Conservation (phyloP, 2,888 invertebrate species). For the Microplitis manilae region DNA sequence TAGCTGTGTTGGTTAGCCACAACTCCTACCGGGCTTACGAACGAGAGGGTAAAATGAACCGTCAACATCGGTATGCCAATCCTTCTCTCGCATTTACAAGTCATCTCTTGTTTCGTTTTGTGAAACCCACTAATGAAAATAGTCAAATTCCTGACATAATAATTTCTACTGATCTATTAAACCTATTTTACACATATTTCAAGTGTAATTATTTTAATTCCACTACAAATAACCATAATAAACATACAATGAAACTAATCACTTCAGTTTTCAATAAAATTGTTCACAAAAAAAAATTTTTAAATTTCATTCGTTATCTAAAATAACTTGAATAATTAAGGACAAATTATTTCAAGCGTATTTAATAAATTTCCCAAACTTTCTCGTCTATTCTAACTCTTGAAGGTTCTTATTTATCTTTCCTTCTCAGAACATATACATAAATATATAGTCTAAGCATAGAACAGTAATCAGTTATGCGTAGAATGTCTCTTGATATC, state of each 20-base stretch:
- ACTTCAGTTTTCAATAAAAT: not conserved
- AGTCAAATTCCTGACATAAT: not conserved
- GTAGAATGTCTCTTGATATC: constrained; percentile 52
- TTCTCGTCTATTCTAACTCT: not conserved
- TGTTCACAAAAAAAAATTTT: too few relatives aligned
- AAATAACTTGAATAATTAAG: not conserved
- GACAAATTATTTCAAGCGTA: constrained; percentile 22
- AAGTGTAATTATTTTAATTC: not conserved
- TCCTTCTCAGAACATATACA: not conserved
- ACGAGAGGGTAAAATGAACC: constrained; percentile 30
- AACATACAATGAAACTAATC: not conserved
- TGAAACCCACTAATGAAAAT: not conserved
- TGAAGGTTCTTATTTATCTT: not conserved
- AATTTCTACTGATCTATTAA: not conserved
- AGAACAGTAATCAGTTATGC: constrained; percentile 38
- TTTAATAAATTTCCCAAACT: constrained; percentile 45
- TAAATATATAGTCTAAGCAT: not conserved
- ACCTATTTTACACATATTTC: not conserved
- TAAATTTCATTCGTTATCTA: not conserved
- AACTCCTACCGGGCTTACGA: constrained; percentile 53
- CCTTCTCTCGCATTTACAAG: constrained; percentile 44
- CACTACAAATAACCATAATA: not conserved
- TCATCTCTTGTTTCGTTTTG: constrained; percentile 40
- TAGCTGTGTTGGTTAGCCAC: constrained; percentile 59
- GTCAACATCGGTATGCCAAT: constrained; percentile 24